A percentile compares a stretch with the other conserved stretches of the same genome.
These are phyloP conservation scores for Meandrina meandrites DNA, from an alignment of 92 coral and sea anemone genomes.

Conservation along the genomic window DNA sequence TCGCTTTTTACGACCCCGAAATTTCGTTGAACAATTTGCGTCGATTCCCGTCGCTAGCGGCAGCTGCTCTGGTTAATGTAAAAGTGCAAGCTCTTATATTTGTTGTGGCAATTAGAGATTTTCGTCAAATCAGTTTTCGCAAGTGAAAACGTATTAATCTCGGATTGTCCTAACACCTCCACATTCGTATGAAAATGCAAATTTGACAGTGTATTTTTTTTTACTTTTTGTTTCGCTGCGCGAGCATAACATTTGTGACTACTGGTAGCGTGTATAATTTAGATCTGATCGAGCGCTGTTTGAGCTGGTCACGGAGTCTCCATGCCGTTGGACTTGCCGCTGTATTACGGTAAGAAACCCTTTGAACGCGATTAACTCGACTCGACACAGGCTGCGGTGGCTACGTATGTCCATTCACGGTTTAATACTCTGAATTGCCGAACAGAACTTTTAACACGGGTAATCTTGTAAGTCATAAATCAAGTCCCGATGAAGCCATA, in stretches of 20 bases:
- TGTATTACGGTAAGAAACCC: conserved; percentile 70
- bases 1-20: conserved; percentile 2
- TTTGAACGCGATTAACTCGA: neutral
- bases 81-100: conserved; percentile 53
- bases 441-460: neutral
- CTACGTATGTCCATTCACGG: neutral
- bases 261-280: neutral
- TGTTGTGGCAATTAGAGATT: conserved; percentile 46
- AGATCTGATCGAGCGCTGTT: neutral
- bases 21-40: conserved; percentile 10
- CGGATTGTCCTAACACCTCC: conserved; percentile 41
- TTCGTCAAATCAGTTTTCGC: conserved; percentile 56
- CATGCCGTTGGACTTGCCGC: conserved; percentile 70
- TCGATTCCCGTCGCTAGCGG: conserved; percentile 27
- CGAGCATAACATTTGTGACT: conserved; percentile 6
- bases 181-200: conserved; percentile 42
- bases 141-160: conserved; percentile 41
- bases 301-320: conserved; percentile 25
- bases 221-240: neutral
- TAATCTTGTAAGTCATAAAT: conserved; percentile 20
- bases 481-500: neutral
- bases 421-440: neutral
- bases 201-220: conserved; percentile 9
- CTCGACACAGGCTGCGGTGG: neutral
- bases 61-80: conserved; percentile 24